Evolutionary conservation across 2,797 vertebrate genomes (phyloP), one percentile per base, ranked within the genome.

Genomic region (Rhincodon typus): DNA sequence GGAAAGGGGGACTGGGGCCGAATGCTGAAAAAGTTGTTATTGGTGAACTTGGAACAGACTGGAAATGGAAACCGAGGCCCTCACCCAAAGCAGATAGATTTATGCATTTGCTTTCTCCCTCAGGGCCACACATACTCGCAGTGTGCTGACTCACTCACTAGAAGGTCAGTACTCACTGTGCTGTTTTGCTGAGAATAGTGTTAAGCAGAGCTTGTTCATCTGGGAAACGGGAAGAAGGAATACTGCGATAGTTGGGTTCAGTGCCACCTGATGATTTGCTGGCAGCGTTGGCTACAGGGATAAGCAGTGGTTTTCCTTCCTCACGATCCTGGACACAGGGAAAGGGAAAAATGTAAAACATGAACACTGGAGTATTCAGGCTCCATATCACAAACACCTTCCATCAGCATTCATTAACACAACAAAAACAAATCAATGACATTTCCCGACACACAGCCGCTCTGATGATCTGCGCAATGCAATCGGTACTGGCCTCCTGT

Each of bases 201-300:
- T 98, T 98, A 7, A 99, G 98, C 96, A 99, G 97, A 15, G 99
- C 99, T 97, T 99, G 99, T 96, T 99, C 99, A 42, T 99, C 99
- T 0, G 98, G 99, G 70, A 95, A 95, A 95, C 98, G 98, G 0
- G 98, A 98, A 0, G 98, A 98, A 0, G 98, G 98, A 66, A 98
- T 97, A 96, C 96, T 98, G 95, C 98, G 96, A 30, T 97, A 97
- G 96, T 97, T 98, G 96, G 98, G 98, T 96, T 99, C 98, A 0
- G 98, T 97, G 82, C 98, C 99, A 95, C 99, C 99, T 96, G 98
- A 97, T 12, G 98, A 98, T 97, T 99, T 99, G 97, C 96, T 98
- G 74, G 98, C 98, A 0, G 98, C 98, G 96, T 98, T 99, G 72
- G 97, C 98, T 38, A 98, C 97, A 0, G 98, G 98, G 96, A 99